Conservation (phyloP, 2,113 vertebrate genomes). For the Isurus oxyrinchus region DNA sequence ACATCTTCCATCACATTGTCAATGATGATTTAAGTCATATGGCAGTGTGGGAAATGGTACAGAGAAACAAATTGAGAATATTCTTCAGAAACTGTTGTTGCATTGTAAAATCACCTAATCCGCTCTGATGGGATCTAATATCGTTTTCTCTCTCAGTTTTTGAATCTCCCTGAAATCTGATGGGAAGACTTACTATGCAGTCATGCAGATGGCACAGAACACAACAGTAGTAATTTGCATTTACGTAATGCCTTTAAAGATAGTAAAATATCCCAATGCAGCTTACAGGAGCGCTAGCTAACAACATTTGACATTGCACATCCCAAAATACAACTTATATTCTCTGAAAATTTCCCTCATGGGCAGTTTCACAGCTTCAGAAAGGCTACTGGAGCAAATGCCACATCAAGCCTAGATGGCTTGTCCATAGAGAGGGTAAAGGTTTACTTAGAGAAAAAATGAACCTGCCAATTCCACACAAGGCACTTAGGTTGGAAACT, state of each 20-base stretch:
- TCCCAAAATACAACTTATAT: not conserved
- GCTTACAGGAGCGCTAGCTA: not conserved
- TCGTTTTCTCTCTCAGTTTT: not conserved
- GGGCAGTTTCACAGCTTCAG: not conserved
- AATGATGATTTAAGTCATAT: not conserved
- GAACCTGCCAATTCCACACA: not conserved
- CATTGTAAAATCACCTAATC: not conserved
- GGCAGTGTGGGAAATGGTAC: not conserved
- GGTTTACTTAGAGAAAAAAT: not conserved
- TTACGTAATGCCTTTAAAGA: not conserved
- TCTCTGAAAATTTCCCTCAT: not conserved
- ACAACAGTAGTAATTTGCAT: not conserved
- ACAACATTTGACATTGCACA: not conserved
- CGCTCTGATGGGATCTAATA: not conserved
- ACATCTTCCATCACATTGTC: no score
- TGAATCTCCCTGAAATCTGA: not conserved
- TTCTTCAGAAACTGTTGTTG: not conserved
- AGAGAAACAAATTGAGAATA: not conserved
- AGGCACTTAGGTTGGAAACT: not conserved
- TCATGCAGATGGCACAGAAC: not conserved
- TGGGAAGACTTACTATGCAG: not conserved
- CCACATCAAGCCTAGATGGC: not conserved
- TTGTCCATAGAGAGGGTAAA: not conserved
- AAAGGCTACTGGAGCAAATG: not conserved
- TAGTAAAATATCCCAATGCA: not conserved